Evolutionary conservation across 2,113 vertebrate species (phyloP), one percentile per base, ranked within the genome.

Genomic region (Triplophysa siluroides): DNA sequence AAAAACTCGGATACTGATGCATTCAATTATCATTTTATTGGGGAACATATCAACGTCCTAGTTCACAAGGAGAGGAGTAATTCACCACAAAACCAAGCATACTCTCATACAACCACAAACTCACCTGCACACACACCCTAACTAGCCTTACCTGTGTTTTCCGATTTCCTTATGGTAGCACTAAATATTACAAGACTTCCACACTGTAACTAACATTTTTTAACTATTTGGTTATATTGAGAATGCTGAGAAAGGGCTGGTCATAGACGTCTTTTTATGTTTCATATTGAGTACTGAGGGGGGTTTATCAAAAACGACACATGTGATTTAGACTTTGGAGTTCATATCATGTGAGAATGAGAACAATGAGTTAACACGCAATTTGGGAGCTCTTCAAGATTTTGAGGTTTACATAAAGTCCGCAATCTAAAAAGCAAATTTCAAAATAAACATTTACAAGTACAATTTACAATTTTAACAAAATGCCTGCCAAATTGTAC

Each of bases 1-100:
- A 80, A 18, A 66, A 26, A 47, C 43, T 65, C n/a, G 33, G 60
- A 21, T 41, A 70, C 4, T 14, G 1, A 33, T 68, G 83, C 88
- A 83, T 90, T 91, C 86, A 85, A 12, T 4, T 87, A 80, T 85
- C 81, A 81, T 94, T 38, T 93, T 93, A 92, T 92, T 94, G 84
- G 78, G 86, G 61, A 92, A 83, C 67, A 87, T 87, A 88, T 91
- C 86, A 90, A 76, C 54, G 87, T 90, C 89, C 85, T 86, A 64
- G 81, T 89, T 88, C 82, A 92, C 90, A 91, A 85, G 65, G 61
- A 74, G 63, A 81, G 58, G 69, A 63, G 78, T 41, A 76, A 72
- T 76, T 83, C 65, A 83, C 85, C 83, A 91, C 88, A 88, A 80
- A 77, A 90, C 83, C 76, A 18, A 61, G 64, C 47, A 16, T 8